A percentile compares a stretch with the other conserved stretches of the same genome.
Conservation (phyloP, 2,888 invertebrate species). For the Prenolepis imparis region DNA sequence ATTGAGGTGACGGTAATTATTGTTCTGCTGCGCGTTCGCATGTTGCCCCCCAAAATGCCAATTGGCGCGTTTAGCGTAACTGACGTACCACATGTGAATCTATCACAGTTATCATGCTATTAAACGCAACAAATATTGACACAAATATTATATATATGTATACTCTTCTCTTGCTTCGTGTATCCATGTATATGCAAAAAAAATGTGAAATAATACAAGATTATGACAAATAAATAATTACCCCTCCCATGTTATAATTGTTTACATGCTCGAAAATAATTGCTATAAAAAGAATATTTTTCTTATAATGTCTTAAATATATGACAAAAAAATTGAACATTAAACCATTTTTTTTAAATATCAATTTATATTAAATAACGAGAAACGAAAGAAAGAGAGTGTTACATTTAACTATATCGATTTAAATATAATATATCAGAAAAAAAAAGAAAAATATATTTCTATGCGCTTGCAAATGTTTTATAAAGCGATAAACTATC, state of each 20-base stretch:
- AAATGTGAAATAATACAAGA: slow-evolving; percentile 1
- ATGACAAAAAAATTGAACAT: neutral
- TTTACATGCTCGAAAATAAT: neutral
- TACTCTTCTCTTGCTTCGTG: neutral
- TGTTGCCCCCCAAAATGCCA: neutral
- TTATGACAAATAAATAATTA: neutral
- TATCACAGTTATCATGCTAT: neutral
- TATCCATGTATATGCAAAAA: neutral
- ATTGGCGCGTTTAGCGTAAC: slow-evolving; percentile 26
- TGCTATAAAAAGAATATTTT: neutral
- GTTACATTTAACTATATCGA: neutral
- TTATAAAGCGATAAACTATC: neutral
- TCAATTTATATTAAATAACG: neutral
- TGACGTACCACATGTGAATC: neutral
- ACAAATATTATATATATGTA: neutral
- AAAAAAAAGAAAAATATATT: neutral
- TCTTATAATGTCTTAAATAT: neutral
- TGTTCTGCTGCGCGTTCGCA: slow-evolving; percentile 3
- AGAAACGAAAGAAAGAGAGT: neutral
- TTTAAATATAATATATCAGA: neutral
- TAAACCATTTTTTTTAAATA: too few species aligned
- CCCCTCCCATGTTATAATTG: neutral
- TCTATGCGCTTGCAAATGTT: neutral
- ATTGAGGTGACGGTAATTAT: slow-evolving; percentile 31
- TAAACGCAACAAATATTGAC: slow-evolving; percentile 27